These are phyloP conservation scores for Nansenia antarctica DNA, from an alignment of 2,113 vertebrate species.

Conservation along the genomic window DNA sequence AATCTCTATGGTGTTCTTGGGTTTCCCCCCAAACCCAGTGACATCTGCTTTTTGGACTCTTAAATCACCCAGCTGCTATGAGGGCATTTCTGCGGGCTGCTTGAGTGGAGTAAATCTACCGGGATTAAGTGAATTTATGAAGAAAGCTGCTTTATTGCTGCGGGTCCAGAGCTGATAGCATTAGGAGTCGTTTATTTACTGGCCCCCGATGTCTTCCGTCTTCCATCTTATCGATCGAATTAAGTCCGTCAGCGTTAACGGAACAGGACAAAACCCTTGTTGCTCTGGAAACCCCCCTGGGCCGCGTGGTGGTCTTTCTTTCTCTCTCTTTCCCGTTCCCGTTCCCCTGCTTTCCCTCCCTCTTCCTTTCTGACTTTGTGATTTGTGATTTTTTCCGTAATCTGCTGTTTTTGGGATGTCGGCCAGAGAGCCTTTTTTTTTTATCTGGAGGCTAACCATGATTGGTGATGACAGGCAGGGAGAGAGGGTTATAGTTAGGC, in stretches of 20 bases:
- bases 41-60: conserved; percentile 28
- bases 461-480: conserved; percentile 53
- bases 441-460: conserved; percentile 43
- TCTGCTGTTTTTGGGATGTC: conserved; percentile 43
- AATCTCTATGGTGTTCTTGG: neutral
- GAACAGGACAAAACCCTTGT: conserved; percentile 45
- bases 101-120: conserved; percentile 49
- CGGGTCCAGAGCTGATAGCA: conserved; percentile 44
- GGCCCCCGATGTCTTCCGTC: conserved; percentile 31
- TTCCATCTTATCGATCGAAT: conserved; percentile 61
- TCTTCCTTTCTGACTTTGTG: conserved; percentile 34
- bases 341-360: conserved; percentile 10
- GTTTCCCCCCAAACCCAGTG: neutral
- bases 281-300: conserved; percentile 23
- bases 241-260: conserved; percentile 58
- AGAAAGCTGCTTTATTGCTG: conserved; percentile 51
- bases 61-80: conserved; percentile 28
- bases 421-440: conserved; percentile 45
- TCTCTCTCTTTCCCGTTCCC: conserved; percentile 19
- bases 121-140: conserved; percentile 51
- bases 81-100: conserved; percentile 30
- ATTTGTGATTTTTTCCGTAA: conserved; percentile 57
- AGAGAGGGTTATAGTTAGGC: conserved; percentile 44
- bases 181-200: conserved; percentile 54
- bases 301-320: too few species aligned